phyloP scores from a whole-genome alignment of 2,888 invertebrate genomes.

The Chelonus formosanus region DNA sequence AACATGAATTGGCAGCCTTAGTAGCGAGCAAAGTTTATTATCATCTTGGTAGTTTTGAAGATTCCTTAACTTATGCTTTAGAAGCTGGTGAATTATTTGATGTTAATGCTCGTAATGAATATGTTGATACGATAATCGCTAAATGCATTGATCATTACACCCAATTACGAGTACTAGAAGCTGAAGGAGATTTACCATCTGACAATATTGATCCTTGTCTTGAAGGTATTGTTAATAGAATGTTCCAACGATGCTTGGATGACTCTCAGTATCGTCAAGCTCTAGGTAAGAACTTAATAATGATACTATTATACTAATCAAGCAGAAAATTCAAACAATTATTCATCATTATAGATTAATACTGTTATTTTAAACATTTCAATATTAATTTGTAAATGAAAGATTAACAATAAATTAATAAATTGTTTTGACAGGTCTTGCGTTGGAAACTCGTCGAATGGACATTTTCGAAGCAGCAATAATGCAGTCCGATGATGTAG shows the following conservation, averaged over 20 bases:
- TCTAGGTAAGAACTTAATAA: constrained; percentile 67
- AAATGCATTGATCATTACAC: constrained; percentile 98
- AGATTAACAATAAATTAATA: no score
- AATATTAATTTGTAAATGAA: no score
- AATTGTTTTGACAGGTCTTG: constrained; percentile 70
- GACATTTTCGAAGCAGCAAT: constrained; percentile 95
- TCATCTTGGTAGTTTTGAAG: constrained; percentile 96
- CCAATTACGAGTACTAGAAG: constrained; percentile 81
- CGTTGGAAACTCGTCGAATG: constrained; percentile 95
- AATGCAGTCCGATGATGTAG: constrained; percentile 88
- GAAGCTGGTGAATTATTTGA: constrained; percentile 96
- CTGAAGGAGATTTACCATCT: constrained; percentile 72
- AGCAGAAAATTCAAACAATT: no score
- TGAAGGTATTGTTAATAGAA: constrained; percentile 93
- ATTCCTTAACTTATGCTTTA: constrained; percentile 95
- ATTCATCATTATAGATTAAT: no score
- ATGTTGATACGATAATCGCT: constrained; percentile 96
- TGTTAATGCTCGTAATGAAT: constrained; percentile 92
- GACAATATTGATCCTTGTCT: constrained; percentile 81
- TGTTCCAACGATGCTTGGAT: constrained; percentile 96
- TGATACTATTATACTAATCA: no score
- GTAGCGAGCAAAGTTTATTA: constrained; percentile 99
- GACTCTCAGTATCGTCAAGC: constrained; percentile 96
- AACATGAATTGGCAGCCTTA: constrained; percentile 92
- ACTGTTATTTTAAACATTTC: no score